Base-by-base conservation (phyloP, 1,140 invertebrate genomes). In the Apis laboriosa region DNA sequence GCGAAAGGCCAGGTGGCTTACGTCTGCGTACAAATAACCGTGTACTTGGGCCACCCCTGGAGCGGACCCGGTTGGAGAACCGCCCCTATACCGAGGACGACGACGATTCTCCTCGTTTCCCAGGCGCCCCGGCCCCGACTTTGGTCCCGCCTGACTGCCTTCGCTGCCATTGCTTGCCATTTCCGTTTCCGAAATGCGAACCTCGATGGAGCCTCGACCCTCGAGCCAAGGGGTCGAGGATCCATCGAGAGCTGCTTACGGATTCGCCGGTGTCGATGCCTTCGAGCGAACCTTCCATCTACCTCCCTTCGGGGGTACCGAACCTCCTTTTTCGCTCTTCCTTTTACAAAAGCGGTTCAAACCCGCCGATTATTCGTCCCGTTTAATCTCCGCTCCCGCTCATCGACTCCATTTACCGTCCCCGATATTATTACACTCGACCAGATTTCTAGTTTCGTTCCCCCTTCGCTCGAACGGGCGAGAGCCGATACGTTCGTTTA, bases 11-110 rank as follows among this genome's bases (percentile, higher is more conserved):
- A 86, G 84, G 87, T 86, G 84, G 87, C 77, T 77, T 84, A 89
- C 88, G 88, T 89, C 88, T 89, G 88, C 88, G 88, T 89, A 89
- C 88, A 89, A 89, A 89, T 89, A 89, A 86, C 85, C 79, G 55
- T 51, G 68, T 51, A 67, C 75, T 53, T 55, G 56, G 55, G 67
- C 84, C 76, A 74, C 64, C 83, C 86, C 76, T 78, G 67, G 34
- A 71, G 79, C 77, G 84, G 68, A 84, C 84, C 88, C 85, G 83
- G 61, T 75, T 87, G 87, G 87, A 88, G 86, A 89, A 88, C 86
- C 87, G 87, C 87, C 80, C 77, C 84, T 74, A 68, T 60, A 17
- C 56, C 55, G 34, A 34, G 34, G 34, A 43, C 3, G 34, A 43
- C 53, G 11, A 19, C 81, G 82, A 66, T 51, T 80, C 77, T 74